Evolutionary conservation across 1,140 invertebrate genomes (phyloP).

Genomic region (Platyscapa corneri): DNA sequence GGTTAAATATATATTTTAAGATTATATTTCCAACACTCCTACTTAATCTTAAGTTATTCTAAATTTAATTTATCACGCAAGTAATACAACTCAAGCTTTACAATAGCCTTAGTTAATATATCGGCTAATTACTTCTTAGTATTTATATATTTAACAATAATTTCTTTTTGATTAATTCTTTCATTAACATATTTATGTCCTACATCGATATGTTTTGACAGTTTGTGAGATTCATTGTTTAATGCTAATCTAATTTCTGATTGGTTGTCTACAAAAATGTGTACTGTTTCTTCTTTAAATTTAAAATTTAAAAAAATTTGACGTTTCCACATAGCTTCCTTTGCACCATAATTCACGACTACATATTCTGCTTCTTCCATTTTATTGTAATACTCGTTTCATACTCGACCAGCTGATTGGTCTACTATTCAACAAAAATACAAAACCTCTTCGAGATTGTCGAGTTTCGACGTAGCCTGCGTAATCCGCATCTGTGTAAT

Average conservation of each 20-base stretch:
- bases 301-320: slow-evolving; percentile 48
- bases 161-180: slow-evolving; percentile 49
- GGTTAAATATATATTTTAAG: too few relatives aligned
- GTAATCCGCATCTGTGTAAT: slow-evolving; percentile 30
- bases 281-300: not conserved
- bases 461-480: slow-evolving; percentile 26
- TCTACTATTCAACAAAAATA: slow-evolving; percentile 20
- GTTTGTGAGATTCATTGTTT: slow-evolving; percentile 64
- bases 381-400: slow-evolving; percentile 48
- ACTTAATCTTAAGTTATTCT: slow-evolving; percentile 17
- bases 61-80: slow-evolving; percentile 20
- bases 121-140: slow-evolving; percentile 62
- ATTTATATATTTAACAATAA: slow-evolving; percentile 54
- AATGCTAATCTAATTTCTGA: slow-evolving; percentile 61
- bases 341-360: slow-evolving; percentile 56
- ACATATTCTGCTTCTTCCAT: slow-evolving; percentile 53
- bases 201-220: slow-evolving; percentile 69
- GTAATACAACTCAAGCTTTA: slow-evolving; percentile 29
- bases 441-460: slow-evolving; percentile 11
- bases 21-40: slow-evolving; percentile 32
- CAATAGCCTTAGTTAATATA: slow-evolving; percentile 52
- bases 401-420: slow-evolving; percentile 44
- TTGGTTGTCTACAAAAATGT: slow-evolving; percentile 56
- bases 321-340: slow-evolving; percentile 60
- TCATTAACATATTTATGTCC: slow-evolving; percentile 62